These are phyloP conservation scores for Motacilla tschutschensis DNA, from an alignment of 2,113 vertebrate genomes.

Conservation along the genomic window DNA sequence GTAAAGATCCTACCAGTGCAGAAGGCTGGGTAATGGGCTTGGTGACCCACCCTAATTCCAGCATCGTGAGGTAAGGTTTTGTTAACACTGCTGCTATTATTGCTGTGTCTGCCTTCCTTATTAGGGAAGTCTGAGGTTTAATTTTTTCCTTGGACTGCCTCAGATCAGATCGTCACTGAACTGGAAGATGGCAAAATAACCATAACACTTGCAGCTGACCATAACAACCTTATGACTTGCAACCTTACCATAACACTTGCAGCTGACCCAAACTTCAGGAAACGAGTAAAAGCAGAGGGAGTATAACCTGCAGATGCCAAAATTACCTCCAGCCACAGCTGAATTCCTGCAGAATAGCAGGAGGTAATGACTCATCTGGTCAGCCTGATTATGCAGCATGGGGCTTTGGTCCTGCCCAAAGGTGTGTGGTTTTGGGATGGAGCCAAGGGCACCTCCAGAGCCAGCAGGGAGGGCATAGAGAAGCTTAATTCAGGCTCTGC, in stretches of 20 bases:
- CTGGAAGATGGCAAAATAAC: background rate
- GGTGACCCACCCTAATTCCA: constrained; percentile 66
- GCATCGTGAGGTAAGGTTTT: constrained; percentile 65
- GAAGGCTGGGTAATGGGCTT: constrained; percentile 48
- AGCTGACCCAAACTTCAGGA: background rate
- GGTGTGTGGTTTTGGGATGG: background rate
- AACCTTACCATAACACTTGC: background rate
- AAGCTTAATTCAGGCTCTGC: background rate
- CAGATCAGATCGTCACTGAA: background rate
- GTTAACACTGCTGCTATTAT: background rate
- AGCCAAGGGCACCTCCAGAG: background rate
- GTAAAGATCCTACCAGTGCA: constrained; percentile 42
- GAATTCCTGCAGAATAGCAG: background rate
- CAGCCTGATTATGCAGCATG: background rate
- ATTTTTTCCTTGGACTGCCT: background rate
- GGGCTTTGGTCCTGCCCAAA: fast-evolving
- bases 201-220: background rate
- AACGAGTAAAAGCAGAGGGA: background rate
- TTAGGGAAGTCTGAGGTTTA: background rate
- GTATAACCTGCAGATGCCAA: background rate
- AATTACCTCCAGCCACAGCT: background rate
- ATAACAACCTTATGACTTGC: background rate
- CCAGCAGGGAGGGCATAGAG: fast-evolving
- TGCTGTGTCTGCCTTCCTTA: background rate
- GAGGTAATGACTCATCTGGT: background rate